Percentiles rank a stretch among this genome's conserved stretches.
Conservation (phyloP, 2,888 invertebrate genomes). For the Euplagia quadripunctaria region DNA sequence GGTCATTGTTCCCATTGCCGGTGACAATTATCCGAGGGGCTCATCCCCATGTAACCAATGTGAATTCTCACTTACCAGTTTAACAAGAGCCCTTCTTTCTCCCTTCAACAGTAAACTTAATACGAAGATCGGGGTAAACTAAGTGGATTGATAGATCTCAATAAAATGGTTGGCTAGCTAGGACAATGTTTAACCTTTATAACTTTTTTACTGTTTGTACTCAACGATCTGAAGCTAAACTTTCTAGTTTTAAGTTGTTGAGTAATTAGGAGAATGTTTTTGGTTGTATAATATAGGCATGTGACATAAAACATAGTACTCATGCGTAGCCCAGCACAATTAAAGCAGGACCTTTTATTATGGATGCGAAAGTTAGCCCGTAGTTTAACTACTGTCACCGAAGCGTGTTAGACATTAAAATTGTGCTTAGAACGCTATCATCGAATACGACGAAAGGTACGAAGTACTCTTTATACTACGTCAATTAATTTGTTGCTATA, state of each 20-base stretch:
- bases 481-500: too few relatives aligned
- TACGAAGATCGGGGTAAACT: slow-evolving; percentile 9
- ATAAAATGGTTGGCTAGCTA: slow-evolving; percentile 43
- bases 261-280: slow-evolving; percentile 26
- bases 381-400: background rate
- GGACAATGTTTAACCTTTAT: slow-evolving; percentile 59
- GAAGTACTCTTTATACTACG: too few relatives aligned
- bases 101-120: slow-evolving; percentile 22
- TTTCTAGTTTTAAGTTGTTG: slow-evolving; percentile 30
- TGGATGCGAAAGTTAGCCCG: background rate
- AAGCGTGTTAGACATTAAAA: too few relatives aligned
- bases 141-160: slow-evolving; percentile 15
- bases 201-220: slow-evolving; percentile 58
- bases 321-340: background rate
- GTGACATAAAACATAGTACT: slow-evolving; percentile 2
- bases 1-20: slow-evolving; percentile 69
- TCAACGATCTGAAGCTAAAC: slow-evolving; percentile 51
- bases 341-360: background rate
- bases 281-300: slow-evolving; percentile 4
- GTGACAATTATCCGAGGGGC: slow-evolving; percentile 70
- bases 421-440: too few relatives aligned
- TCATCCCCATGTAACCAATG: slow-evolving; percentile 60
- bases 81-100: slow-evolving; percentile 44
- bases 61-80: slow-evolving; percentile 48
- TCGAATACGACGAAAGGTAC: too few relatives aligned